Conservation (phyloP, 2,113 vertebrate genomes). For the Phaethon lepturus region DNA sequence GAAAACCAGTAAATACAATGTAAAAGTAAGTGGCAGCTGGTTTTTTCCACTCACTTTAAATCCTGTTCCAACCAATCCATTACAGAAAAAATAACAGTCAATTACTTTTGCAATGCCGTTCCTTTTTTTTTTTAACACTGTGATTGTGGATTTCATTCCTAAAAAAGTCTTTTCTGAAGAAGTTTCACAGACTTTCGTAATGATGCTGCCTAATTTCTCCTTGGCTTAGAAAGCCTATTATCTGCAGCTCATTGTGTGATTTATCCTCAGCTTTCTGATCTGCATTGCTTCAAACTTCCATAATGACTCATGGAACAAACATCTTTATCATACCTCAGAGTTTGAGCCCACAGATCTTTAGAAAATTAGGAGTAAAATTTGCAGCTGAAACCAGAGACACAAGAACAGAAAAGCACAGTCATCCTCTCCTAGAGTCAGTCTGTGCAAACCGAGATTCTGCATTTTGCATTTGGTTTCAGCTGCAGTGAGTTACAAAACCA, state of each 20-base stretch:
- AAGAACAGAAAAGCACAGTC: neutral
- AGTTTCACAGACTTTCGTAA: neutral
- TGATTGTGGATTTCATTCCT: neutral
- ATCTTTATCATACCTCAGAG: neutral
- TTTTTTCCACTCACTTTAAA: neutral
- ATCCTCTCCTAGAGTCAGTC: neutral
- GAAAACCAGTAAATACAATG: neutral
- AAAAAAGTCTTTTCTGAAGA: neutral
- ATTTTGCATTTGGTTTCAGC: neutral
- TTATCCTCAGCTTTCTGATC: slow-evolving; percentile 14
- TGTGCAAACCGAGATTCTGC: neutral
- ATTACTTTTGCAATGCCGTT: fast-evolving
- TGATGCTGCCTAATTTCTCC: neutral
- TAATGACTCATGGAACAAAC: neutral
- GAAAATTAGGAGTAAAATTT: neutral
- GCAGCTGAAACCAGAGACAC: neutral
- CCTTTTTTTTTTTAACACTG: neutral
- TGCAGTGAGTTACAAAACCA: neutral
- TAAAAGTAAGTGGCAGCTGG: neutral
- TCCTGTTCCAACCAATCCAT: neutral
- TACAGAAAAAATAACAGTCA: neutral
- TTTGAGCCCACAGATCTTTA: neutral
- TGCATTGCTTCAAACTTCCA: neutral
- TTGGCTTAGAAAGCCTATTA: slow-evolving; percentile 4
- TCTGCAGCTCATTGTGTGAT: neutral